phyloP scores from a whole-genome alignment of 1,140 invertebrate species.

The Periplaneta americana region DNA sequence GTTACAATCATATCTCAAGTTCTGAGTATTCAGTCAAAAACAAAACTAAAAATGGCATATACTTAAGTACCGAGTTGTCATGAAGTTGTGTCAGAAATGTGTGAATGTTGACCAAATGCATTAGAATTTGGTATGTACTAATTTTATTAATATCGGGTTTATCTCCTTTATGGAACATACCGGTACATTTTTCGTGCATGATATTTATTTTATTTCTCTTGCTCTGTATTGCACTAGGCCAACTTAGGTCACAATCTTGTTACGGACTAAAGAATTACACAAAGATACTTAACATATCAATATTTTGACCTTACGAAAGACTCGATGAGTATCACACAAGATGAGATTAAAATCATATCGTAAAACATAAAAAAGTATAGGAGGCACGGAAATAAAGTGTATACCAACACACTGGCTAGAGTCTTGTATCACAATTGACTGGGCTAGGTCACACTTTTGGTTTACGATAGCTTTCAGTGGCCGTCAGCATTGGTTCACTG shows the following conservation, averaged over 20 bases:
- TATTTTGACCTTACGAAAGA: not conserved
- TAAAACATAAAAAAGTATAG: not conserved
- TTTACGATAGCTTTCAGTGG: not conserved
- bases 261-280: not conserved
- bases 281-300: not conserved
- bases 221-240: not conserved
- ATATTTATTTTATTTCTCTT: not conserved
- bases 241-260: not conserved
- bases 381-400: not conserved
- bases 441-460: not conserved
- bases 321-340: not conserved
- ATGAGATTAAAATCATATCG: not conserved
- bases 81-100: not conserved
- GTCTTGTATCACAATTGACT: not conserved
- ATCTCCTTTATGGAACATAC: not conserved
- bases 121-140: not conserved
- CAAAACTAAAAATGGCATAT: not conserved
- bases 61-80: not conserved
- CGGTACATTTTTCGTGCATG: too few relatives aligned
- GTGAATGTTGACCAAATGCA: not conserved
- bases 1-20: not conserved
- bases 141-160: not conserved
- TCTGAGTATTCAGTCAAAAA: not conserved
- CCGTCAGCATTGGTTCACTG: not conserved
- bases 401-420: not conserved